Evolutionary conservation across 2,888 invertebrate genomes (phyloP).

Genomic region (Mallateleia sp.): DNA sequence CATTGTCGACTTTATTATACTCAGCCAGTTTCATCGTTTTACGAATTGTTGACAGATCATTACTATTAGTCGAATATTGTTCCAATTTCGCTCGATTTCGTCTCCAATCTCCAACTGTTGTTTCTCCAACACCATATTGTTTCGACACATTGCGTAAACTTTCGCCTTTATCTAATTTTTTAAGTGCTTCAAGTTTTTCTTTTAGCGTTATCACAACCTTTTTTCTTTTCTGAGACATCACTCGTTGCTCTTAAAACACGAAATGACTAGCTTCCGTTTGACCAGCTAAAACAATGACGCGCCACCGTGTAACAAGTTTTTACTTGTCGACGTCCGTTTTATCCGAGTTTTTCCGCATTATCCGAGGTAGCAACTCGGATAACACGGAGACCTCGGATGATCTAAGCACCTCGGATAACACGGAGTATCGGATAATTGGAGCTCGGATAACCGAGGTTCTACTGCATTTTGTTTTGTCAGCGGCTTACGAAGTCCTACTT

Average conservation of each 20-base stretch:
- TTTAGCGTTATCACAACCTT: constrained; percentile 68
- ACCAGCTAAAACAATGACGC: not conserved
- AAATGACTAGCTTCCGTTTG: not conserved
- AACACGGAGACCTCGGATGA: no score
- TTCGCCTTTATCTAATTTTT: constrained; percentile 77
- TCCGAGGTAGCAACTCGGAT: no score
- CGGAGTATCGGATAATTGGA: no score
- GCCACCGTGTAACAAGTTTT: constrained; percentile 17
- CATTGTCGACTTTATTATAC: constrained; percentile 54
- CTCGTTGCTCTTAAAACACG: not conserved
- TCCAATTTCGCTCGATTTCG: constrained; percentile 76
- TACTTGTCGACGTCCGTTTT: constrained; percentile 18
- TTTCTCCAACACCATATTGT: no score
- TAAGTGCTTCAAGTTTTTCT: constrained; percentile 72
- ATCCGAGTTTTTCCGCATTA: no score
- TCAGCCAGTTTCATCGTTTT: constrained; percentile 47
- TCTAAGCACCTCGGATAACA: constrained; percentile 28
- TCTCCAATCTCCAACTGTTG: constrained; percentile 78
- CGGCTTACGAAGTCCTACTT: no score
- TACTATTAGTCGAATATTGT: constrained; percentile 60
- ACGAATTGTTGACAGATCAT: constrained; percentile 36
- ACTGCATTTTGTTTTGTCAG: no score
- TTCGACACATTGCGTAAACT: no score
- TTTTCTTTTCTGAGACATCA: constrained; percentile 73
- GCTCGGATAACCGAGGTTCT: no score